Evolutionary conservation across 1,140 invertebrate species (phyloP), one percentile per base, ranked within the genome.

Genomic region (Papilio aristodemus): DNA sequence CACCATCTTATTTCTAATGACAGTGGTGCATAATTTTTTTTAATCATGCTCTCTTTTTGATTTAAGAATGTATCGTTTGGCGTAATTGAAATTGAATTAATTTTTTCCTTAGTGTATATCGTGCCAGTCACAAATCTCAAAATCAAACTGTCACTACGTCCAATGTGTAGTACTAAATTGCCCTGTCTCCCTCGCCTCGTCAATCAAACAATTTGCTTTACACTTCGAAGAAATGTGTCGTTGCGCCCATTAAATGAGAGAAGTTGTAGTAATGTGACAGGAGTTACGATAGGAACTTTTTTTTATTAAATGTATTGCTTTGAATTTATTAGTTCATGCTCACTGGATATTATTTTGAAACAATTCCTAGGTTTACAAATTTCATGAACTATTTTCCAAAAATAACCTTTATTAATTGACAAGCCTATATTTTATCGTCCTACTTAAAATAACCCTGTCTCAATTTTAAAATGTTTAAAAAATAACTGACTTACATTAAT

Each of bases 151-250:
- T 54, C 19, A 19, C 4, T 22, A 22, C n/a, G 5, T 17, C 17
- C 19, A 17, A 54, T 54, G 46, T 54, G 46, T 19, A 22, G 46
- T 22, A 22, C 46, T 54, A 54, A 54, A 54, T 54, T 54, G 46
- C 46, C 46, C 22, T 19, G 3, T 13, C 46, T 54, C 46, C 46
- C 19, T 54, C 46, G 46, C 46, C 19, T 54, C 46, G 10, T 22
- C 46, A 54, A 54, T 54, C 46, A 50, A 50, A 8, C 46, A 54
- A 54, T 22, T 54, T 54, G 46, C 9, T 25, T 54, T 54, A 54
- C 46, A 25, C 46, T 54, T 54, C 46, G 46, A 54, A 54, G 46
- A 25, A 54, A 54, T 54, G 46, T 22, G 17, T 54, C 19, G 43
- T 19, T 17, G 19, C 19, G 19, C 4, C 46, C 0, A 10, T 43